Evolutionary conservation across 2,113 vertebrate genomes (phyloP).

Genomic region (Bubo blakistoni): DNA sequence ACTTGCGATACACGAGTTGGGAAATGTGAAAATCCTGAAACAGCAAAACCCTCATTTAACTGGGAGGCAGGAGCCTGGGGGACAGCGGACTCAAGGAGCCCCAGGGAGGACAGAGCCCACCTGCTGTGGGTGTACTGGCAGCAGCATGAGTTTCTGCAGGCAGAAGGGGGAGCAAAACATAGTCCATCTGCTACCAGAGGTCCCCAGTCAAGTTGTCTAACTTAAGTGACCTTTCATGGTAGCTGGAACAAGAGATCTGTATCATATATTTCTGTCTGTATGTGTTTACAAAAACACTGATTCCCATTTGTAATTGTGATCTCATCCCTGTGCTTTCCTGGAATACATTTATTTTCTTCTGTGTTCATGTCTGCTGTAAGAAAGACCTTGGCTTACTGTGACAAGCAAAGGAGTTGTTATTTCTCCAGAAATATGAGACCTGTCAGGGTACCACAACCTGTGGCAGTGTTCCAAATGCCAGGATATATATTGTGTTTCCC

Average conservation of each 20-base stretch:
- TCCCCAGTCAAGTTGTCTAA: not conserved
- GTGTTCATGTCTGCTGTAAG: not conserved
- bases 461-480: not conserved
- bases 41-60: not conserved
- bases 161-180: not conserved
- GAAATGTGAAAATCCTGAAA: not conserved
- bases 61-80: not conserved
- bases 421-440: not conserved
- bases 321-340: not conserved
- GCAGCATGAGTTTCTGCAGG: not conserved
- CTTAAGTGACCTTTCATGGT: not conserved
- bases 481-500: not conserved
- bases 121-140: accelerated
- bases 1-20: not conserved
- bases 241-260: not conserved
- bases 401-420: not conserved
- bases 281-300: not conserved
- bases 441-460: not conserved
- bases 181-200: not conserved
- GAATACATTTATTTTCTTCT: constrained; percentile 12
- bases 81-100: not conserved
- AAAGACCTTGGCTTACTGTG: not conserved
- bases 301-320: not conserved
- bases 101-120: not conserved
- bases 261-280: not conserved